Percentiles rank a stretch among this genome's conserved stretches.
Conservation (phyloP, 2,888 invertebrate species). For the Monopis laevigella region DNA sequence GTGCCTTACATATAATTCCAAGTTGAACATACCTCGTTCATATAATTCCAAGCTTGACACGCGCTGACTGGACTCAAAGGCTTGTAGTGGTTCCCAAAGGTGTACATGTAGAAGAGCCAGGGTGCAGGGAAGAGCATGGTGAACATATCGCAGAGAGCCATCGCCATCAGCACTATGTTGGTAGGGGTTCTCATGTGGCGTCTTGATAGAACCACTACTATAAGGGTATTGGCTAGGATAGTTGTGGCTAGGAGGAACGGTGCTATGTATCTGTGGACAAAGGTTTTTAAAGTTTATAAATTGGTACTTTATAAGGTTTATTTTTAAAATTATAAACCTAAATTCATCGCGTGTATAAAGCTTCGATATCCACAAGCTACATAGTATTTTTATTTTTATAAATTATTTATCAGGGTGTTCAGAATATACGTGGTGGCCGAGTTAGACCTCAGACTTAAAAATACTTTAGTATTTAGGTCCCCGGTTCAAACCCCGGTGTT, state of each 20-base stretch:
- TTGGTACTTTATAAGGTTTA: too few species aligned
- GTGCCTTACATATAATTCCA: too few species aligned
- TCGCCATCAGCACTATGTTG: slow-evolving; percentile 92
- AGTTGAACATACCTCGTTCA: slow-evolving; percentile 90
- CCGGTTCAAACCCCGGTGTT: too few species aligned
- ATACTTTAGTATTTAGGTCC: too few species aligned
- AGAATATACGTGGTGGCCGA: too few species aligned
- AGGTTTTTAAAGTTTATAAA: not conserved
- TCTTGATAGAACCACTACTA: slow-evolving; percentile 89
- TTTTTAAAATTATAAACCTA: too few species aligned
- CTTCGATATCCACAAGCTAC: too few species aligned
- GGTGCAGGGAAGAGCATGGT: slow-evolving; percentile 91
- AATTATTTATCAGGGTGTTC: too few species aligned
- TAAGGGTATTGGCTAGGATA: slow-evolving; percentile 89
- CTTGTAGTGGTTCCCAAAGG: slow-evolving; percentile 87
- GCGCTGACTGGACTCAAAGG: slow-evolving; percentile 78
- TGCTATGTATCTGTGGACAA: slow-evolving; percentile 67
- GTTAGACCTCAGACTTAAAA: too few species aligned
- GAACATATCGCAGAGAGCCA: slow-evolving; percentile 95
- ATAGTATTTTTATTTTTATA: too few species aligned
- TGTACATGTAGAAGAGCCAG: slow-evolving; percentile 92
- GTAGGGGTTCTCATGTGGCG: slow-evolving; percentile 93
- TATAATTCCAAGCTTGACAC: slow-evolving; percentile 82
- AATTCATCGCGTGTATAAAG: too few species aligned
- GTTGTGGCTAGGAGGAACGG: slow-evolving; percentile 88